Evolutionary conservation across 2,888 invertebrate species (phyloP).

Genomic region (Melangyna quadrimaculata): DNA sequence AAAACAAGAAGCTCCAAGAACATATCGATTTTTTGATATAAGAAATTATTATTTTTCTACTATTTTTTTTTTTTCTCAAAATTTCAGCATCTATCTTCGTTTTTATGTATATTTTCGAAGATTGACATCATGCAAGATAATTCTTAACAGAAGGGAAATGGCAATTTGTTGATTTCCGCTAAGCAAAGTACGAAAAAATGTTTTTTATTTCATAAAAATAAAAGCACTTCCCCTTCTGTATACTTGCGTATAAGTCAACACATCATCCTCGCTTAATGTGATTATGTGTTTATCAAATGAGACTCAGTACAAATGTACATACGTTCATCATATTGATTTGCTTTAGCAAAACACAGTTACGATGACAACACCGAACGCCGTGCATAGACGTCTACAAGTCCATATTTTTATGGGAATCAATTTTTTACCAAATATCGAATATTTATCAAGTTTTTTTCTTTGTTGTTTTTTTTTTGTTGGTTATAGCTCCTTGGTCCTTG

Average conservation of each 20-base stretch:
- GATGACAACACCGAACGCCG: constrained; percentile 32
- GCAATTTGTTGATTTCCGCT: constrained; percentile 56
- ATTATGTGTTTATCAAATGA: constrained; percentile 70
- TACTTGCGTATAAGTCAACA: constrained; percentile 18
- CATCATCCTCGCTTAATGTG: constrained; percentile 67
- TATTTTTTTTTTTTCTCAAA: background rate
- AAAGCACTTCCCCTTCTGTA: background rate
- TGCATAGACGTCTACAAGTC: constrained; percentile 17
- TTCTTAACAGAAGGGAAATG: constrained; percentile 29
- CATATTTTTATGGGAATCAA: constrained; percentile 70
- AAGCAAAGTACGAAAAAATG: background rate
- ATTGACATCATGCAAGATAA: constrained; percentile 10
- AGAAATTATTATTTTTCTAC: background rate
- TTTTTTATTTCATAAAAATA: background rate
- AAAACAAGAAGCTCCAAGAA: no score
- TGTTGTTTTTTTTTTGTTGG: background rate
- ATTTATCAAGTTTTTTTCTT: constrained; percentile 65
- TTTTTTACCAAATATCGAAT: constrained; percentile 71
- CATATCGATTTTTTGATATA: no score
- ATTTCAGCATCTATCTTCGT: no score
- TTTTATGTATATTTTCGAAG: background rate
- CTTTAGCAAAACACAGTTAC: background rate
- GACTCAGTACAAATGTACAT: constrained; percentile 14
- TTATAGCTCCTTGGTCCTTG: background rate
- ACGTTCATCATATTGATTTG: constrained; percentile 49